Base-by-base conservation (phyloP, 2,888 invertebrate species). In the Hemicrepidius hirtus region DNA sequence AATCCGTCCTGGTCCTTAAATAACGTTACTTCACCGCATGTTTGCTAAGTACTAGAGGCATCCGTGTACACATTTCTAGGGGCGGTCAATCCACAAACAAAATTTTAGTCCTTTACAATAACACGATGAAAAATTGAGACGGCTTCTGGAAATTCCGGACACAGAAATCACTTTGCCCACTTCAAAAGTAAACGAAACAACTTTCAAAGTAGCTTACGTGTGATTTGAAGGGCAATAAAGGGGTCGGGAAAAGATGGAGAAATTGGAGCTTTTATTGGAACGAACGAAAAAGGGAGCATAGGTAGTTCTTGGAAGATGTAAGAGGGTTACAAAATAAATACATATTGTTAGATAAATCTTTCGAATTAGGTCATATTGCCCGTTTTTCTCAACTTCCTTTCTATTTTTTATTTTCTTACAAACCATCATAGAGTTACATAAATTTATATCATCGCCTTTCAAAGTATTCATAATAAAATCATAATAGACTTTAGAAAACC, bases 1-100 rank as follows among this genome's bases (percentile, higher is more conserved):
- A 71, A 59, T 65, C 60, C 60, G 40, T 13, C 40, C 24, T 18
- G 50, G 37, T 40, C 64, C 53, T 50, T 65, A 50, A 50, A 53
- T 50, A 53, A 24, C 21, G 40, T 40, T 40, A 65, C 46, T 65
- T 49, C 24, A 24, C 24, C 40, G 40, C 64, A 40, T 40, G 64
- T 65, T 53, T 63, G 12, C 32, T 40, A 63, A 63, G 63, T 49
- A 63, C 60, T 40, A 60, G 9, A 40, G 20, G 40, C 35, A 60
- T 60, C 60, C 41, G 60, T 24, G 40, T 60, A 60, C 41, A 60
- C 63, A 46, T 18, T 13, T 21, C n/a, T n/a, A n/a, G 46, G 12
- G 35, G 16, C 32, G 44, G 37, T 20, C 40, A 60, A 13, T 49
- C 18, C n/a, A 21, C 63, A 63, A 49, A 44, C 49, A 63, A 28